Percentiles rank a stretch among this genome's conserved stretches.
phyloP scores from a whole-genome alignment of 2,888 invertebrate genomes.

The Eristalis intricaria region DNA sequence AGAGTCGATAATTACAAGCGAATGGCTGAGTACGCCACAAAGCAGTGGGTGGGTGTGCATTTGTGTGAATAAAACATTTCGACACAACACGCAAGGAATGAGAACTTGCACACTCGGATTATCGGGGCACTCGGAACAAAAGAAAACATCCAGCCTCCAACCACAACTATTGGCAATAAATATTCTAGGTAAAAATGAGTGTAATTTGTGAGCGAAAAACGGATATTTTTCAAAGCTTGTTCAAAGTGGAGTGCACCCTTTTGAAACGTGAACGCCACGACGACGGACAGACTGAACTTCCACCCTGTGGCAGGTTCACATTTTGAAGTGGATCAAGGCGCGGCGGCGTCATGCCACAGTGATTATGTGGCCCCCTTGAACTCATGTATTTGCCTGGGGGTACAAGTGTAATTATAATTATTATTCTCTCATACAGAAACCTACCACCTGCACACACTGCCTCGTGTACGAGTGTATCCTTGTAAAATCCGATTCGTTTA shows the following conservation, averaged over 20 bases:
- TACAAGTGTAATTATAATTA: conserved; percentile 69
- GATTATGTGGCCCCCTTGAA: conserved; percentile 67
- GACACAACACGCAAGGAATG: conserved; percentile 21
- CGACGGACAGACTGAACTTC: conserved; percentile 23
- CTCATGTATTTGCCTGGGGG: conserved; percentile 59
- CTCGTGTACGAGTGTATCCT: conserved; percentile 30
- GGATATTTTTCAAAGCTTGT: conserved; percentile 27
- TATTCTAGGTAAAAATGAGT: conserved; percentile 22
- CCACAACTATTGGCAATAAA: conserved; percentile 33
- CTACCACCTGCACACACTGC: conserved; percentile 53
- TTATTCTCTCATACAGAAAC: conserved; percentile 46
- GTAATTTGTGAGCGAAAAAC: conserved; percentile 30
- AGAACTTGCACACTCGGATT: background rate
- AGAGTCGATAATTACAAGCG: conserved; percentile 64
- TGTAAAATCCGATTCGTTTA: conserved; percentile 55
- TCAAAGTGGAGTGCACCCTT: conserved; percentile 1
- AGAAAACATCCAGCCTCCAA: conserved; percentile 10
- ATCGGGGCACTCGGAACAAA: background rate
- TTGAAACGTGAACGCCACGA: background rate
- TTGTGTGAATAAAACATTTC: background rate
- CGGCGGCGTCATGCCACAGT: conserved; percentile 62
- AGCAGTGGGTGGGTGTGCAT: background rate
- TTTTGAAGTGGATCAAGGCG: conserved; percentile 55
- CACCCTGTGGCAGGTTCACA: conserved; percentile 32
- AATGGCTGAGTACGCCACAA: conserved; percentile 14